These are phyloP conservation scores for Otus sunia DNA, from an alignment of 2,113 vertebrate species.

Conservation along the genomic window DNA sequence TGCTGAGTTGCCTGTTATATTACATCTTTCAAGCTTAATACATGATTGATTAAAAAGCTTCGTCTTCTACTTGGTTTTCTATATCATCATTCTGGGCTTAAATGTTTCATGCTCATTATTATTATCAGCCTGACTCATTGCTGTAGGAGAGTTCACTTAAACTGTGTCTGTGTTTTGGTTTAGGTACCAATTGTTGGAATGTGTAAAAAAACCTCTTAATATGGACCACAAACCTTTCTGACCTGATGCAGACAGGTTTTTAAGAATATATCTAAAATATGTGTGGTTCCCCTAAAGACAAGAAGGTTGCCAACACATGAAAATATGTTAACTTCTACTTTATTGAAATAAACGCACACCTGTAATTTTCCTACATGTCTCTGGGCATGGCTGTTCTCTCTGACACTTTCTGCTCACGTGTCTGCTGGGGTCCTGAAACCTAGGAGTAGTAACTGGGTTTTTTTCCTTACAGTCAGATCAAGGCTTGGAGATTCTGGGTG, in stretches of 20 bases:
- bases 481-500: background rate
- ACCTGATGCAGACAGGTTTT: background rate
- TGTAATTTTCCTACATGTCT: background rate
- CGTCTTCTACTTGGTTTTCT: slow-evolving; percentile 24
- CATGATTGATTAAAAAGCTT: background rate
- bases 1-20: background rate
- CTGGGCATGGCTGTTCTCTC: background rate
- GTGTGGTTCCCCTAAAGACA: background rate
- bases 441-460: background rate
- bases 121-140: background rate
- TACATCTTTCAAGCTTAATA: slow-evolving; percentile 22
- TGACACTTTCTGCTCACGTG: background rate
- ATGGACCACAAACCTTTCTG: background rate
- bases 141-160: background rate
- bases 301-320: background rate
- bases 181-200: background rate
- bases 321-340: background rate
- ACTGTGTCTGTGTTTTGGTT: background rate
- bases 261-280: background rate
- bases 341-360: background rate
- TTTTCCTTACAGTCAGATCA: background rate
- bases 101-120: background rate
- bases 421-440: background rate
- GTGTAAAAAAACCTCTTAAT: background rate
- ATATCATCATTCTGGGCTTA: background rate